These are phyloP conservation scores for Merluccius polli DNA, from an alignment of 2,797 vertebrate genomes.

Conservation along the genomic window DNA sequence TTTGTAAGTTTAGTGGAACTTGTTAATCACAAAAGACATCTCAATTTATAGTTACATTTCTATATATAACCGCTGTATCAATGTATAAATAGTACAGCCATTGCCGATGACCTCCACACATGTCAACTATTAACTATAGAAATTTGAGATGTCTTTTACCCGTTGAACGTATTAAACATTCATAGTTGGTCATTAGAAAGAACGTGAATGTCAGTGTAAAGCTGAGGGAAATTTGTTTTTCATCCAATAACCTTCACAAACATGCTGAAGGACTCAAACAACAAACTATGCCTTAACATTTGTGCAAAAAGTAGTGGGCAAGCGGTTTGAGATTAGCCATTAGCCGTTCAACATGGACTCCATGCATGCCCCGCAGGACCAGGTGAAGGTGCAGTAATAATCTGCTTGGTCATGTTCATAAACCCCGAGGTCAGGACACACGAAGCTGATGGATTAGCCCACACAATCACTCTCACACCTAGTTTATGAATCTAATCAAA, in stretches of 20 bases:
- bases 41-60: not conserved
- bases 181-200: not conserved
- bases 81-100: no score
- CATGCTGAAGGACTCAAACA: not conserved
- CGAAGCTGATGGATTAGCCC: slow-evolving; percentile 59
- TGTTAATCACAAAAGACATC: not conserved
- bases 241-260: not conserved
- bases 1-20: not conserved
- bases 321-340: slow-evolving; percentile 62
- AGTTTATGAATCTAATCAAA: slow-evolving; percentile 54
- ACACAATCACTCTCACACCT: slow-evolving; percentile 47
- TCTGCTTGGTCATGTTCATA: slow-evolving; percentile 68
- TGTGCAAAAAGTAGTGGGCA: slow-evolving; percentile 38
- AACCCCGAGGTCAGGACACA: slow-evolving; percentile 62
- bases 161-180: no score
- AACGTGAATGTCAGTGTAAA: not conserved
- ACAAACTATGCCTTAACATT: not conserved
- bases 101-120: no score
- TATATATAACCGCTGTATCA: not conserved
- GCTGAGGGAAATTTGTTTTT: not conserved
- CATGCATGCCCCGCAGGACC: slow-evolving; percentile 57
- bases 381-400: slow-evolving; percentile 62
- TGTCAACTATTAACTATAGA: no score
- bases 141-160: no score
- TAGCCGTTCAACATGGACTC: slow-evolving; percentile 47